phyloP scores from a whole-genome alignment of 2,113 vertebrate species.

The Proteles cristata region DNA sequence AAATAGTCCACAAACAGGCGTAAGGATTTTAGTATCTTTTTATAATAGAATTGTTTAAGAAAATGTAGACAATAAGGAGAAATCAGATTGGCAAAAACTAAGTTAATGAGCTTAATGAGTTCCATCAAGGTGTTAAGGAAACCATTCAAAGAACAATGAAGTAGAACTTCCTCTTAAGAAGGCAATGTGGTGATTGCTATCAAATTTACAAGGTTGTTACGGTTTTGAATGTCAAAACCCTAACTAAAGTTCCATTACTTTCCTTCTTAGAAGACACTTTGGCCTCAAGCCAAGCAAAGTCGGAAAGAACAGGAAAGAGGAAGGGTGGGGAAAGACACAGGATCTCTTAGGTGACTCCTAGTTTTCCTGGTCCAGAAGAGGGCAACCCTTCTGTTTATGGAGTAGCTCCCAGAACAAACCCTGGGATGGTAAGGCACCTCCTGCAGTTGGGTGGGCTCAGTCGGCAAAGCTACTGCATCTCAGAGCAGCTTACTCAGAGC shows the following conservation, averaged over 20 bases:
- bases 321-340: not conserved
- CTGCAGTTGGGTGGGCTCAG: no score
- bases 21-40: not conserved
- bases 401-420: not conserved
- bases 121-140: conserved; percentile 6
- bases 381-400: not conserved
- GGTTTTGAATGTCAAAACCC: conserved; percentile 46
- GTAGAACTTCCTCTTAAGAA: not conserved
- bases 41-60: not conserved
- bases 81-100: not conserved
- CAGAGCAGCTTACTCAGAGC: not conserved
- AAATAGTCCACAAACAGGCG: not conserved
- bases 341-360: not conserved
- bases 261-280: conserved; percentile 5
- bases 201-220: not conserved
- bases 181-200: conserved; percentile 12
- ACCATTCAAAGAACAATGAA: not conserved
- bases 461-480: not conserved
- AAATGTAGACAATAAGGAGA: not conserved
- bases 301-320: not conserved
- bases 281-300: not conserved
- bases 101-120: not conserved
- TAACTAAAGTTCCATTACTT: conserved; percentile 24
- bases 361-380: not conserved
- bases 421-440: no score